Evolutionary conservation across 2,888 invertebrate genomes (phyloP).

Genomic region (Zaprionus bogoriensis): DNA sequence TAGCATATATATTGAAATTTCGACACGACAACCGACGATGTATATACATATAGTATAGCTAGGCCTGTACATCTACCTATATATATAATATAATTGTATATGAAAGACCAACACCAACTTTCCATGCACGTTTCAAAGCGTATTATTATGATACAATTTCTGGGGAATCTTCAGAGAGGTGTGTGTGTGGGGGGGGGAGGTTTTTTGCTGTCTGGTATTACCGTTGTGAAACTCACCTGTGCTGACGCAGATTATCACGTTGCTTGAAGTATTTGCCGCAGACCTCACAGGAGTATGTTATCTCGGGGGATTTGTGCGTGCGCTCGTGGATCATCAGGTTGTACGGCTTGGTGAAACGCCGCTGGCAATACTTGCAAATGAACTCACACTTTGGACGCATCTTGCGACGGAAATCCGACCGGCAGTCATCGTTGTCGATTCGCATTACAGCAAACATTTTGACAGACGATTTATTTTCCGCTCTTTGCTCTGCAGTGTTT

Average conservation of each 20-base stretch:
- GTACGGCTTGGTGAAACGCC: slow-evolving; percentile 99
- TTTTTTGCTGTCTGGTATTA: not conserved
- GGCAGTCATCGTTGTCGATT: slow-evolving; percentile 93
- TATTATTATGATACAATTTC: not conserved
- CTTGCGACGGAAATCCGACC: slow-evolving; percentile 93
- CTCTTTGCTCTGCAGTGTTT: slow-evolving; percentile 23
- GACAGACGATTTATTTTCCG: slow-evolving; percentile 71
- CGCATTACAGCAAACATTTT: slow-evolving; percentile 95
- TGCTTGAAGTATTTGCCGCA: slow-evolving; percentile 99
- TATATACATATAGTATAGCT: not conserved
- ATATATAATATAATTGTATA: not conserved
- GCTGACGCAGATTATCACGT: slow-evolving; percentile 97
- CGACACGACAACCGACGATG: not conserved
- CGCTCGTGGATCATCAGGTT: slow-evolving; percentile 99
- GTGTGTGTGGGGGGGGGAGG: not conserved
- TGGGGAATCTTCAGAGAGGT: slow-evolving; percentile 5
- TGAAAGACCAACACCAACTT: slow-evolving; percentile 48
- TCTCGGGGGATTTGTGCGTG: slow-evolving; percentile 97
- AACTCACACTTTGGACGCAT: slow-evolving; percentile 98
- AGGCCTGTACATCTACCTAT: no score
- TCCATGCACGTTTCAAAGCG: slow-evolving; percentile 42
- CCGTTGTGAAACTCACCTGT: slow-evolving; percentile 87
- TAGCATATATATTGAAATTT: not conserved
- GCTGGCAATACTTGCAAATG: slow-evolving; percentile 98
- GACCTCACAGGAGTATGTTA: slow-evolving; percentile 98